Percentiles rank a stretch among this genome's conserved stretches.
Conservation (phyloP, 2,113 vertebrate genomes). For the Mirza zaza region DNA sequence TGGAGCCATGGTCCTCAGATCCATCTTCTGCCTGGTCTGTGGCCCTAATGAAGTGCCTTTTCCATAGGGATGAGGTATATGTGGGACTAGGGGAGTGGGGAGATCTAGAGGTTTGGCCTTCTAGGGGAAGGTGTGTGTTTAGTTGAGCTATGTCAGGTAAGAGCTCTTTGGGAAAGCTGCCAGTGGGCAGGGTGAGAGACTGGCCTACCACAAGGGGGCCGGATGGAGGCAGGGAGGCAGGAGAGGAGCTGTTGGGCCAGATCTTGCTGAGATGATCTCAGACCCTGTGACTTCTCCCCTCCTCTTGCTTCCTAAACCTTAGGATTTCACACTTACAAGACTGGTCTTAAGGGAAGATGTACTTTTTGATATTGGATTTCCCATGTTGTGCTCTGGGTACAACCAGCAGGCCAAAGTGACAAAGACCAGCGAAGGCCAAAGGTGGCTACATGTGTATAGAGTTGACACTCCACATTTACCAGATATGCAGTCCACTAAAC, state of each 20-base stretch:
- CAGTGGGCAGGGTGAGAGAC: neutral
- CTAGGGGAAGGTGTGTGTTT: neutral
- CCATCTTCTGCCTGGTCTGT: neutral
- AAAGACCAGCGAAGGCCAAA: neutral
- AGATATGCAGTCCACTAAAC: neutral
- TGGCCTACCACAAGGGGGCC: neutral
- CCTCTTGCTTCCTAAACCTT: neutral
- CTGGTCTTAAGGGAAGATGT: neutral
- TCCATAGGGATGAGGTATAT: neutral
- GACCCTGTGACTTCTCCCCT: neutral
- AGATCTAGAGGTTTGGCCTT: neutral
- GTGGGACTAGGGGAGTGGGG: neutral
- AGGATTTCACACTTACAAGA: neutral
- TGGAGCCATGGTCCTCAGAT: neutral
- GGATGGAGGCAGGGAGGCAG: neutral
- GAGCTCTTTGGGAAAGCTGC: neutral
- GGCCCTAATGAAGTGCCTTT: neutral
- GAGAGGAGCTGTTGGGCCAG: neutral
- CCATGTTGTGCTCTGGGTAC: neutral
- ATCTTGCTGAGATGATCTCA: constrained; percentile 1
- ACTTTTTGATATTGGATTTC: neutral
- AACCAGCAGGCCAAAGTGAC: neutral
- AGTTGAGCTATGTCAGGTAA: neutral
- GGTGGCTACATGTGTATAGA: neutral
- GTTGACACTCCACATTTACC: neutral